Base-by-base conservation (phyloP, 2,888 invertebrate species). In the Nymphalis urticae region DNA sequence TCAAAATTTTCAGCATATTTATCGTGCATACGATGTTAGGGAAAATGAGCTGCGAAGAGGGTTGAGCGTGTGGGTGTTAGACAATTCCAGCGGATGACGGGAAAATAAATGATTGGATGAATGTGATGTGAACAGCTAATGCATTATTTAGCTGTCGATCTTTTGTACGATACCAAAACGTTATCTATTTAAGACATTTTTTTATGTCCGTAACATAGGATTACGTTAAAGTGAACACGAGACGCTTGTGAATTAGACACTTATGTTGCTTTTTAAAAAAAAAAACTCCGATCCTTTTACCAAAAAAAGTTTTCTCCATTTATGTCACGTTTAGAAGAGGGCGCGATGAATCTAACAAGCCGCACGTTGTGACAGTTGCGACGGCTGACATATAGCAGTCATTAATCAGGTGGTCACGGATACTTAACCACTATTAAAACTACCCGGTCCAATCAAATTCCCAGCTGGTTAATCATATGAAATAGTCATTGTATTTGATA, bases 381-480 rank as follows among this genome's bases (percentile, higher is more conserved):
- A 90, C 91, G 87, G 88, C 84, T 90, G 92, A 92, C 89, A 89
- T 89, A 92, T 91, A 85, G 86, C 81, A 79, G 82, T 85, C 90
- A 89, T 92, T 91, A 89, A 90, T 92, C 90, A 89, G 81, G 77
- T 78, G 82, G 84, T 83, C 86, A 85, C 84, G 83, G 86, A 86
- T 86, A 83, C 84, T 86, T 82, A 84, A 70, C 83, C 81, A 79
- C 80, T 79, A 77, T 79, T 84, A 80, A 81, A 79, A 79, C 76
- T 69, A 62, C 47, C 69, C 63, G 62, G 67, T 60, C 69, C 67
- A 69, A 72, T 75, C 72, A 69, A 65, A 80, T 79, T 78, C 79
- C 76, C 76, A 75, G 27, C 36, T 48, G 48, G 32, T 24, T 66
- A 48, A 48, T 62, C 4, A 16, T 48, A 62, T 48, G 0, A 59